Conservation (phyloP, 2,113 vertebrate genomes). For the Xyrauchen texanus region DNA sequence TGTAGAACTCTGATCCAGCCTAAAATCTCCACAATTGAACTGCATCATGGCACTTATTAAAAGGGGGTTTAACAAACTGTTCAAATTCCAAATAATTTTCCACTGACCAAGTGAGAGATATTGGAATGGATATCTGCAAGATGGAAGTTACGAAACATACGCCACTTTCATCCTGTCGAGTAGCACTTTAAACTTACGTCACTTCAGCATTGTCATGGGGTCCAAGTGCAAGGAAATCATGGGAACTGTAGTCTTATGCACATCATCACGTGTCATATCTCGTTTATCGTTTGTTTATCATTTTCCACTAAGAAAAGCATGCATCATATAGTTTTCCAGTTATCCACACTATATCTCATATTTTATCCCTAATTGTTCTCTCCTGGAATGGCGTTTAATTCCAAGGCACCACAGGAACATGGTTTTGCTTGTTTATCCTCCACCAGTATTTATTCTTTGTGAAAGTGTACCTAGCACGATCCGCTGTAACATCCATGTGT, state of each 20-base stretch:
- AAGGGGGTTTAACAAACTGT: constrained; percentile 36
- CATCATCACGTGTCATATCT: constrained; percentile 36
- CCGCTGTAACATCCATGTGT: not conserved
- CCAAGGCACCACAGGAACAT: constrained; percentile 14
- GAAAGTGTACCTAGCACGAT: not conserved
- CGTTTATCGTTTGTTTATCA: not conserved
- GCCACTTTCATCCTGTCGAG: constrained; percentile 49
- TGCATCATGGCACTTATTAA: constrained; percentile 53
- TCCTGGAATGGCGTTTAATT: constrained; percentile 20
- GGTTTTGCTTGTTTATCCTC: not conserved
- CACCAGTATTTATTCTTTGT: constrained; percentile 15
- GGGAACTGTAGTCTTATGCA: constrained; percentile 56
- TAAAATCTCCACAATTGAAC: constrained; percentile 43
- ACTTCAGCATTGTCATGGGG: constrained; percentile 52
- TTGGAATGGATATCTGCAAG: constrained; percentile 31
- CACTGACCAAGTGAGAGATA: constrained; percentile 42
- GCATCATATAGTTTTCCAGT: constrained; percentile 7
- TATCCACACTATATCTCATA: constrained; percentile 36
- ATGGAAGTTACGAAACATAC: constrained; percentile 33
- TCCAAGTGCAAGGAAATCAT: constrained; percentile 50
- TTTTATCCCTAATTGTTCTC: constrained; percentile 5
- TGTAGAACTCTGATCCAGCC: constrained; percentile 49
- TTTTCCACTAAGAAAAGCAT: constrained; percentile 20
- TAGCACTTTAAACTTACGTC: constrained; percentile 58
- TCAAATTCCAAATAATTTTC: constrained; percentile 26